A percentile compares a stretch with the other conserved stretches of the same genome.
These are phyloP conservation scores for Antheraea mylitta DNA, from an alignment of 1,140 invertebrate genomes.

Conservation along the genomic window DNA sequence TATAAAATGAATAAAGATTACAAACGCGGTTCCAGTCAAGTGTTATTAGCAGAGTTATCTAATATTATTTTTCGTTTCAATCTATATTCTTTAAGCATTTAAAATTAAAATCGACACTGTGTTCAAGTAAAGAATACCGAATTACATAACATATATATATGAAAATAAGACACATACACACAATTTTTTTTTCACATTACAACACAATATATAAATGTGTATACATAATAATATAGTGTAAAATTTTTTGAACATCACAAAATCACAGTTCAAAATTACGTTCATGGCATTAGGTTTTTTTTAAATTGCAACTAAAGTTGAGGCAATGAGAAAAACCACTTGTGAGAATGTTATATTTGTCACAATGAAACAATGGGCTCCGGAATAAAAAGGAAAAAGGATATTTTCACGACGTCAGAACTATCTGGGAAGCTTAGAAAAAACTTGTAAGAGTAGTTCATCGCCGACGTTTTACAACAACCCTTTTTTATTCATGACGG, in stretches of 20 bases:
- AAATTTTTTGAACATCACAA: slow-evolving; percentile 65
- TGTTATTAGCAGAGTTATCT: too few species aligned
- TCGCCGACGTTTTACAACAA: too few species aligned
- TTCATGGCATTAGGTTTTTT: slow-evolving; percentile 63
- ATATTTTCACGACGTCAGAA: neutral
- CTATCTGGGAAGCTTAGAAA: neutral
- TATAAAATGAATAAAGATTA: too few species aligned
- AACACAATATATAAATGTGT: slow-evolving; percentile 14
- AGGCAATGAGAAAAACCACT: neutral
- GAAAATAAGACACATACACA: neutral
- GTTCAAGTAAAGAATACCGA: neutral
- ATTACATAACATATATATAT: neutral
- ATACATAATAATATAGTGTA: slow-evolving; percentile 24
- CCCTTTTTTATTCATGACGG: too few species aligned
- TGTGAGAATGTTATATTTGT: neutral
- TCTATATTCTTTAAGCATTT: neutral
- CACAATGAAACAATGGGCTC: neutral
- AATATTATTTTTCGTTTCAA: neutral
- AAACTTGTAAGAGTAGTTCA: neutral
- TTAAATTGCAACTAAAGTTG: slow-evolving; percentile 40
- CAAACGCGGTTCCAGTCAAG: too few species aligned
- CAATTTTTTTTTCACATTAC: slow-evolving; percentile 19
- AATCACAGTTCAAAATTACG: slow-evolving; percentile 75
- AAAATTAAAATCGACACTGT: neutral
- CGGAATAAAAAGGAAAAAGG: neutral